Evolutionary conservation across 2,888 invertebrate species (phyloP), one percentile per base, ranked within the genome.

Genomic region (Plagodis pulveraria): DNA sequence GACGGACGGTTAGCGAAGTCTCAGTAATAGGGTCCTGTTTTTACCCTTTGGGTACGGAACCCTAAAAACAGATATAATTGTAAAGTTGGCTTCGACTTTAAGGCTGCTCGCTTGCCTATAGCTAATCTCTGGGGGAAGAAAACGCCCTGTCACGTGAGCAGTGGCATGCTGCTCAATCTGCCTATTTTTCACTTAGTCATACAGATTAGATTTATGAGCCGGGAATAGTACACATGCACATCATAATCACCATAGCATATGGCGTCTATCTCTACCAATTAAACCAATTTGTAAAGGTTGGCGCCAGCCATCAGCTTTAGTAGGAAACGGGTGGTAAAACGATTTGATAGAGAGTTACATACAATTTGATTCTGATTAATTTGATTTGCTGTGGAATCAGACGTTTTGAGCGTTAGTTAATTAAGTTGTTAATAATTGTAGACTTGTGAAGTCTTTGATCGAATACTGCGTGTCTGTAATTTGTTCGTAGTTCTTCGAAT

Each of bases 231-330:
- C 4, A 22, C 22, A 22, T 22, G 48, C 73, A 71, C 67, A 65
- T 62, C 66, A 74, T 45, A 42, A 47, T 49, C 36, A 56, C 44
- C 56, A 50, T 50, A 62, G 51, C 61, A 48, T 50, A 60, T 62
- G 50, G 43, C 56, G 48, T 49, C 52, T 53, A 52, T 59, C 66
- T 59, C 59, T 59, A 70, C 43, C 73, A 73, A 85, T 86, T 81
- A 84, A 76, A 78, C 66, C 75, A 76, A 84, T 81, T 78, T 75
- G 78, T 76, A 63, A 74, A 58, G 76, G 71, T 69, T 77, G 87
- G 87, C 87, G 88, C 87, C 86, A 79, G 70, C 63, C 68, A 70
- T 73, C 72, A 71, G 66, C 70, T 62, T 62, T 75, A 77, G 70
- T 77, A 73, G 71, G 78, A 79, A 83, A 77, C 74, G 64, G 65